Conservation (phyloP, 2,888 invertebrate species). For the Temnothorax ravouxi region DNA sequence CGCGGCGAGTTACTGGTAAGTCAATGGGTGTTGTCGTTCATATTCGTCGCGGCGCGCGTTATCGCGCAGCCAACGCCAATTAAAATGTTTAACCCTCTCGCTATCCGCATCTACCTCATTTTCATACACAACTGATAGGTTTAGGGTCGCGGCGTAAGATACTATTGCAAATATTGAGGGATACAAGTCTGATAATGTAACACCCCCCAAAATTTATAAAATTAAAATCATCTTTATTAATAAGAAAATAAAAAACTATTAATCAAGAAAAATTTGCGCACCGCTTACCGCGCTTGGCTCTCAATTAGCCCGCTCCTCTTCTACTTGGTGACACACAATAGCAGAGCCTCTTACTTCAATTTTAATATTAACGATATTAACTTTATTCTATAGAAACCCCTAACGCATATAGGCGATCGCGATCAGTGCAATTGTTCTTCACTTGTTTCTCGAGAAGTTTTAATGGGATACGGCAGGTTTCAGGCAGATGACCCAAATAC, state of each 20-base stretch:
- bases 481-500: slow-evolving; percentile 39
- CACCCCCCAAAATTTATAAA: too few species aligned
- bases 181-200: neutral
- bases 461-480: neutral
- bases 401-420: neutral
- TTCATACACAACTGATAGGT: neutral
- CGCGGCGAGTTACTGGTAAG: slow-evolving; percentile 5
- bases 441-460: neutral
- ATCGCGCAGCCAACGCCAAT: slow-evolving; percentile 25
- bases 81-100: slow-evolving; percentile 34
- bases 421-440: neutral
- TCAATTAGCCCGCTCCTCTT: too few species aligned
- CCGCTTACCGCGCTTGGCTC: too few species aligned
- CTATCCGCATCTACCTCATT: neutral
- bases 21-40: slow-evolving; percentile 28
- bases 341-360: too few species aligned
- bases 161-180: neutral
- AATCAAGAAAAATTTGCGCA: too few species aligned
- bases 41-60: slow-evolving; percentile 28
- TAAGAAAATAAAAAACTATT: too few species aligned
- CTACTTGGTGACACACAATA: too few species aligned
- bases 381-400: neutral
- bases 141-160: neutral
- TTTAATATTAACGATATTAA: slow-evolving; percentile 4
- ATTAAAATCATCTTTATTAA: too few species aligned